Base-by-base conservation (phyloP, 2,888 invertebrate genomes). In the Hydroisotoma schaefferi region DNA sequence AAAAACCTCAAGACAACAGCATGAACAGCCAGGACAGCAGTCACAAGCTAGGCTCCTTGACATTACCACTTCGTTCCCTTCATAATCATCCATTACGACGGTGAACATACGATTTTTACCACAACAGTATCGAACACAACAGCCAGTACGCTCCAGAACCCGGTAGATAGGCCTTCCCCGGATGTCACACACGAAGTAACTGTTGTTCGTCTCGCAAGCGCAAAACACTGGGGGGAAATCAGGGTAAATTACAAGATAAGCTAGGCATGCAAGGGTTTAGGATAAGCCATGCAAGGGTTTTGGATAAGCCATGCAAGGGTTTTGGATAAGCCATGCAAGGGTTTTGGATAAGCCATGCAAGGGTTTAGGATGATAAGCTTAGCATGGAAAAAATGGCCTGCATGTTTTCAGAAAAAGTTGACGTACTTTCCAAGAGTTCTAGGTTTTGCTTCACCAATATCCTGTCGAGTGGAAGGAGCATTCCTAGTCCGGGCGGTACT, bases 391-490 rank as follows among this genome's bases (percentile, higher is more conserved):
- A 15, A 33, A 15, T 33, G 15, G 15, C 8, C 15, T 33, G 15
- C 33, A 6, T 10, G 33, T 6, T 10, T 33, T 33, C 15, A 10
- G 33, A 33, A 33, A 6, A 33, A 10, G 6, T 33, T 47, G 20
- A 23, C 18, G 12, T 28, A 49, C 49, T 49, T 27, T 49, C 49
- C 27, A 49, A 8, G 4, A 49, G 28, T 18, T 49, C 49, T 5
- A 28, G 8, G 3, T 49, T 6, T 18, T 49, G 49, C 18, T 49
- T 49, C 4, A 49, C 29, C 8, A 27, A 28, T 2, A 49, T 25
- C 18, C 5, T 3, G 6, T 25, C 12, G 5, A 49, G 18, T 5
- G 26, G 22, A 15, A 49, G 28, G 6, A 49, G 29, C 3, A 5
- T 23, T 6, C 28, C 49, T 10, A 49, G 29, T 20, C 49, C 49